Evolutionary conservation across 2,797 vertebrate species (phyloP).

Genomic region (Acipenser oxyrinchus): DNA sequence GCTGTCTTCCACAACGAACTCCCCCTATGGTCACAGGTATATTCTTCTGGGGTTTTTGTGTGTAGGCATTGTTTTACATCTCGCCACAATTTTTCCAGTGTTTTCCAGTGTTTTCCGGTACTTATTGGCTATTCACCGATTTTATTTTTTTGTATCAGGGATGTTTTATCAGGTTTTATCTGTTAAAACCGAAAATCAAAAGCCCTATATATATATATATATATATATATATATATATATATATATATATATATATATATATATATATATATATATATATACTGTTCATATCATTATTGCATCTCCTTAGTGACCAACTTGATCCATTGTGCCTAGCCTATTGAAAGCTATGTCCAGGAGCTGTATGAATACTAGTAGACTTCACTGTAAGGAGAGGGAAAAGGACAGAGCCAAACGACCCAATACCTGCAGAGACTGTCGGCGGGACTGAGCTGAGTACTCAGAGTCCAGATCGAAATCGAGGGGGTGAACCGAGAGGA

Average conservation of each 20-base stretch:
- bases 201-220: background rate
- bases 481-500: conserved; percentile 69
- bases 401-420: background rate
- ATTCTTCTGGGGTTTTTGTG: too few relatives aligned
- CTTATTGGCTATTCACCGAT: too few relatives aligned
- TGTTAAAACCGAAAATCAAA: too few relatives aligned
- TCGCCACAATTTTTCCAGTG: too few relatives aligned
- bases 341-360: background rate
- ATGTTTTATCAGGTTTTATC: too few relatives aligned
- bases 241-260: background rate
- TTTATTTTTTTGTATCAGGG: too few relatives aligned
- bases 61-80: too few relatives aligned
- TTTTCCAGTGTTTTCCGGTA: too few relatives aligned
- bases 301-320: background rate
- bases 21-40: too few relatives aligned
- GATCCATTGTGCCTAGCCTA: background rate
- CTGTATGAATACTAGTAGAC: background rate
- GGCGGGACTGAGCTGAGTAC: conserved; percentile 44
- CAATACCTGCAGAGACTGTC: conserved; percentile 48
- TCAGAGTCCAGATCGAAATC: conserved; percentile 71
- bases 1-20: too few relatives aligned
- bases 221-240: background rate
- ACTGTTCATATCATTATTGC: background rate
- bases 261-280: background rate
- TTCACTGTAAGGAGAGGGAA: background rate